Percentiles rank a stretch among this genome's conserved stretches.
Conservation (phyloP, 2,888 invertebrate species). For the Anthoptus insignis region DNA sequence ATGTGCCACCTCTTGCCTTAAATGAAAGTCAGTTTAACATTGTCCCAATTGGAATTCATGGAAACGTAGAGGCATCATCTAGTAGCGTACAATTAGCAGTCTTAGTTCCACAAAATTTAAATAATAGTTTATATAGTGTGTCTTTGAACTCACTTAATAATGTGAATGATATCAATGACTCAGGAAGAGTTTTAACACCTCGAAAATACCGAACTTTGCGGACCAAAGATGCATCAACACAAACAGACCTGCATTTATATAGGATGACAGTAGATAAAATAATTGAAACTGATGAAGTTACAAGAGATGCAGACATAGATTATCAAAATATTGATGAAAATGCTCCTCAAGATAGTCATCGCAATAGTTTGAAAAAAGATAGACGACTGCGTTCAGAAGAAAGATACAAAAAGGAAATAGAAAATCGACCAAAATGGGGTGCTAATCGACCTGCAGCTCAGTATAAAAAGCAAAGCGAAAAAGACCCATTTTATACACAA, state of each 20-base stretch:
- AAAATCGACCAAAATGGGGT: slow-evolving; percentile 91
- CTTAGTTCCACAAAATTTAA: slow-evolving; percentile 83
- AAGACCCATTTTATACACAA: slow-evolving; percentile 94
- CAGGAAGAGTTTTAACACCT: slow-evolving; percentile 74
- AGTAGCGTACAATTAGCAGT: slow-evolving; percentile 88
- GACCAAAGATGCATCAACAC: slow-evolving; percentile 89
- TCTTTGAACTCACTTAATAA: slow-evolving; percentile 76
- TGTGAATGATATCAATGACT: slow-evolving; percentile 66
- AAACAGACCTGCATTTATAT: slow-evolving; percentile 84
- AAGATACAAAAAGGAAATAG: slow-evolving; percentile 85
- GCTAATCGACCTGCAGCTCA: slow-evolving; percentile 93
- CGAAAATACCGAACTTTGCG: slow-evolving; percentile 80
- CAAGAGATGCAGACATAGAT: slow-evolving; percentile 83
- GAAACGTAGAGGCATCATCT: slow-evolving; percentile 72
- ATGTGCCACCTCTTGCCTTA: slow-evolving; percentile 74
- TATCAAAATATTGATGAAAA: slow-evolving; percentile 82
- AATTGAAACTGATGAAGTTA: slow-evolving; percentile 69
- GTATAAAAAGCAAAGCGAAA: slow-evolving; percentile 96
- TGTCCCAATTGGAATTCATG: slow-evolving; percentile 77
- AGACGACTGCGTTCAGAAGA: slow-evolving; percentile 84
- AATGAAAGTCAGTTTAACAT: slow-evolving; percentile 78
- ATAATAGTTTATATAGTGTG: slow-evolving; percentile 75
- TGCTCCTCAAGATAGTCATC: slow-evolving; percentile 80
- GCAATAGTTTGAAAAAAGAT: slow-evolving; percentile 83
- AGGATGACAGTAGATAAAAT: slow-evolving; percentile 65